Conservation (phyloP, 2,888 invertebrate genomes). For the Coleophora flavipennella region DNA sequence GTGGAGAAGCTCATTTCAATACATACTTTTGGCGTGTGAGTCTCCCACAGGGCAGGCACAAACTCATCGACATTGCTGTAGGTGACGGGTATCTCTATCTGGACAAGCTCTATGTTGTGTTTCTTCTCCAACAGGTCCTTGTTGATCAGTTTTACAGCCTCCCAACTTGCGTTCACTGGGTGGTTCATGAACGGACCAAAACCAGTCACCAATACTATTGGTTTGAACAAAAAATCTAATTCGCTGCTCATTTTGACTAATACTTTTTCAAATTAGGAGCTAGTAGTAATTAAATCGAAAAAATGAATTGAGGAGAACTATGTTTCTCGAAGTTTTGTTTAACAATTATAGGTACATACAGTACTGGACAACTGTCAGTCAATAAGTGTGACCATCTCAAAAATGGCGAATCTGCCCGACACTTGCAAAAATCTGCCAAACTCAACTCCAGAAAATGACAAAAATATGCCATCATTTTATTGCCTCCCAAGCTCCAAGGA, state of each 20-base stretch:
- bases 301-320: not conserved
- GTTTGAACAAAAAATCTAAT: slow-evolving; percentile 30
- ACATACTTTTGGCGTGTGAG: slow-evolving; percentile 74
- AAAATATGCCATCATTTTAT: too few relatives aligned
- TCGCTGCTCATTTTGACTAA: slow-evolving; percentile 21
- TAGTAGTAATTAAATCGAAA: not conserved
- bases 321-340: not conserved
- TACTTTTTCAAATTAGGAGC: slow-evolving; percentile 1
- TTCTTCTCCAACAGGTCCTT: slow-evolving; percentile 61
- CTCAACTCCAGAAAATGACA: too few relatives aligned
- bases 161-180: slow-evolving; percentile 86
- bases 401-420: too few relatives aligned
- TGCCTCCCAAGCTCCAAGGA: too few relatives aligned
- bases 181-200: slow-evolving; percentile 86
- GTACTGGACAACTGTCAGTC: too few relatives aligned
- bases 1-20: too few relatives aligned
- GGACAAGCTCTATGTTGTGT: slow-evolving; percentile 64
- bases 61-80: slow-evolving; percentile 75
- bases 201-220: slow-evolving; percentile 77
- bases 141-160: slow-evolving; percentile 78
- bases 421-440: too few relatives aligned
- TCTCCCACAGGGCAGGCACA: slow-evolving; percentile 76
- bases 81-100: slow-evolving; percentile 75
- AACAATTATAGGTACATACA: too few relatives aligned
- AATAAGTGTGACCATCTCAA: too few relatives aligned